Evolutionary conservation across 2,888 invertebrate genomes (phyloP), one percentile per base, ranked within the genome.

Genomic region (Eilema griseolum): DNA sequence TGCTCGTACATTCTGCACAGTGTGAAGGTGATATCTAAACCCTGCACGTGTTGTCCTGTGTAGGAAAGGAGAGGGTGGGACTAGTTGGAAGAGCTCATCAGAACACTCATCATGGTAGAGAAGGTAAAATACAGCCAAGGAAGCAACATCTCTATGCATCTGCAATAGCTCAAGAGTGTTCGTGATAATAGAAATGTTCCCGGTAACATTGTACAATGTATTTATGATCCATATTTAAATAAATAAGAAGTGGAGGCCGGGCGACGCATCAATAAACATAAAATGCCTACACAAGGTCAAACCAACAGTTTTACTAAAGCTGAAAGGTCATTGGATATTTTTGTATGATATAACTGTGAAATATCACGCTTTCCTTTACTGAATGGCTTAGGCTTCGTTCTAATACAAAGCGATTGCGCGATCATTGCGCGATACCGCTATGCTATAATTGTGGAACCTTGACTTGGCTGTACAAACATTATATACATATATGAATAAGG

Each of bases 251-350:
- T 72, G 63, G 78, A 69, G 71, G 70, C 41, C n/a, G n/a, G n/a
- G n/a, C 73, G 74, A 78, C 72, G 78, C 78, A 78, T 78, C 82
- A 76, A 80, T 82, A 83, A 82, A 83, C 70, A 73, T 75, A 80
- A n/a, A 77, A 80, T 76, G 77, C 69, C 66, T 71, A 24, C 37
- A 61, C 82, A 82, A 83, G 83, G 82, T 71, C 79, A 66, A 56
- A 57, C 69, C 37, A 78, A 71, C 77, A 52, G 78, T 81, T 80
- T 67, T 37, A 70, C 59, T 57, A 60, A 74, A 80, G 82, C 76
- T 74, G 60, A 74, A 77, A 79, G 79, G 79, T 77, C 80, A 83
- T 66, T 77, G 62, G 33, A 77, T 81, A 77, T 83, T 80, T 79
- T 74, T 74, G 71, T 74, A 74, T 64, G 63, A 62, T 31, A 61